Percentiles rank a stretch among this genome's conserved stretches.
phyloP scores from a whole-genome alignment of 53 echinoderm and acorn worm species.

The Zoroaster sp. region DNA sequence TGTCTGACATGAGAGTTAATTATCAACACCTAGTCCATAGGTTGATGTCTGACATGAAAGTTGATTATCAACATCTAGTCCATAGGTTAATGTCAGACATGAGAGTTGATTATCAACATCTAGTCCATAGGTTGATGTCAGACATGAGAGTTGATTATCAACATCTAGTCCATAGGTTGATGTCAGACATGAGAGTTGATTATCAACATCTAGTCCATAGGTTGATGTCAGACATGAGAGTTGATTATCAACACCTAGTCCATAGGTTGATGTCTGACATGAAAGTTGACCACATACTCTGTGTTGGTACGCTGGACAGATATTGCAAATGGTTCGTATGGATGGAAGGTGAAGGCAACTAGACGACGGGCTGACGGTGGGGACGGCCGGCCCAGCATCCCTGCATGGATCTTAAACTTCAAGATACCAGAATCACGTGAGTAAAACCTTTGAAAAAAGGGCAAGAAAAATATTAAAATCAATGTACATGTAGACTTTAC shows the following conservation, averaged over 20 bases:
- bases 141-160: no score
- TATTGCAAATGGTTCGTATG: conserved; percentile 98
- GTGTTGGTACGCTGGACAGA: conserved; percentile 98
- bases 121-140: no score
- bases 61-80: no score
- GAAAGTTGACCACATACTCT: conserved; percentile 98
- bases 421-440: conserved; percentile 92
- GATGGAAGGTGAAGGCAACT: conserved; percentile 98
- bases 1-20: no score
- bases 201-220: no score
- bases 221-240: no score
- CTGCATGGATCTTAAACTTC: conserved; percentile 98
- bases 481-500: neutral
- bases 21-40: no score
- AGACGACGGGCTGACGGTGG: conserved; percentile 82
- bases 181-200: no score
- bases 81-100: no score
- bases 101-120: no score
- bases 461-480: neutral
- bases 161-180: no score
- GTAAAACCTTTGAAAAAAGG: conserved; percentile 72
- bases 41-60: conserved; percentile 79
- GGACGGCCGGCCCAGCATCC: conserved; percentile 77
- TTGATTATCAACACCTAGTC: no score
- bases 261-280: conserved; percentile 81